Conservation (phyloP, 2,888 invertebrate genomes). For the Acholoe squamosa region DNA sequence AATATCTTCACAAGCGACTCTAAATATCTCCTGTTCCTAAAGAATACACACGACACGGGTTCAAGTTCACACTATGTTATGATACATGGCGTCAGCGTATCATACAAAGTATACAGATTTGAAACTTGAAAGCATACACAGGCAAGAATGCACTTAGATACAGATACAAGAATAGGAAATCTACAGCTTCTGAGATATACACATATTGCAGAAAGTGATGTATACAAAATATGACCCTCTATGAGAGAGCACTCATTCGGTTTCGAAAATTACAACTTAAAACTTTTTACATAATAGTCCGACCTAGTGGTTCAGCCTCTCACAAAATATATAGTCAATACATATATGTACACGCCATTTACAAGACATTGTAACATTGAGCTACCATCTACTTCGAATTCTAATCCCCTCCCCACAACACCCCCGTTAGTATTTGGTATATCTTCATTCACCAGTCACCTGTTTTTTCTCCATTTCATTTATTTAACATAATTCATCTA, state of each 20-base stretch:
- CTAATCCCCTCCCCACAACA: too few species aligned
- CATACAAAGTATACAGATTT: background rate
- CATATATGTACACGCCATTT: slow-evolving; percentile 31
- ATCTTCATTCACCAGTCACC: too few species aligned
- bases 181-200: background rate
- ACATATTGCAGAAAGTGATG: background rate
- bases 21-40: too few species aligned
- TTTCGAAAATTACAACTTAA: slow-evolving; percentile 7
- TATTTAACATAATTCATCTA: too few species aligned
- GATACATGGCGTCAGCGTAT: slow-evolving; percentile 24
- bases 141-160: slow-evolving; percentile 37
- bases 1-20: too few species aligned
- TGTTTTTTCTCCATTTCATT: too few species aligned
- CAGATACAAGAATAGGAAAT: slow-evolving; percentile 49
- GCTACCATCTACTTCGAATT: background rate
- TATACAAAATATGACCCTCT: slow-evolving; percentile 24
- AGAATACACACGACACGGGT: background rate
- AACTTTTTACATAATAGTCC: slow-evolving; percentile 4
- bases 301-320: background rate
- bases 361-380: background rate
- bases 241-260: background rate
- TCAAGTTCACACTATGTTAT: background rate
- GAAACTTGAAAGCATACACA: background rate
- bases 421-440: too few species aligned
- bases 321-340: slow-evolving; percentile 40